Evolutionary conservation across 2,113 vertebrate genomes (phyloP).

Genomic region (Gobiocypris rarus): DNA sequence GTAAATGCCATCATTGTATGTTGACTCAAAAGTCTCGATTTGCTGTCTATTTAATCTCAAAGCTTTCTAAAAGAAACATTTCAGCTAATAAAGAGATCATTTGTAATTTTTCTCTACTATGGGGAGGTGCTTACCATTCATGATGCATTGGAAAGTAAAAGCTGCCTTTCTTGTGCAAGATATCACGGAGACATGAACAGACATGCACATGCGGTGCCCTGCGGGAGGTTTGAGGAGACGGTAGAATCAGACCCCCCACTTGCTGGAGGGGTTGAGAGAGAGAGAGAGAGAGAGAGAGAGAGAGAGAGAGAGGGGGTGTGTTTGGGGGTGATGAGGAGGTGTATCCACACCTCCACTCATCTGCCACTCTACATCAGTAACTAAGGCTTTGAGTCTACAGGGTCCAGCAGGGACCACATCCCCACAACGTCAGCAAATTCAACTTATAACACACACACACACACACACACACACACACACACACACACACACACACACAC

Average conservation of each 20-base stretch:
- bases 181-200: conserved; percentile 27
- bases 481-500: background rate
- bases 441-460: background rate
- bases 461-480: no score
- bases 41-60: background rate
- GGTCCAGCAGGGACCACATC: background rate
- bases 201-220: conserved; percentile 26
- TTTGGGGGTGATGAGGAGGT: background rate
- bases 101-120: background rate
- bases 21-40: conserved; percentile 2
- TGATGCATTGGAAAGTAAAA: conserved; percentile 6
- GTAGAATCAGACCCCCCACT: conserved; percentile 10
- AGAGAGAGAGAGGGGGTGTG: fast-evolving
- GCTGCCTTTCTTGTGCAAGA: conserved; percentile 21
- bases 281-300: background rate
- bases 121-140: background rate
- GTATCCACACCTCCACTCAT: conserved; percentile 20
- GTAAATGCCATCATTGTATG: background rate
- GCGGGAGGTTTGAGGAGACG: conserved; percentile 21
- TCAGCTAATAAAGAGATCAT: background rate
- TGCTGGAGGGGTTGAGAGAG: background rate
- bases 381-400: background rate
- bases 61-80: background rate
- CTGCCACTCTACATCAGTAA: conserved; percentile 4
- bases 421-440: background rate